Base-by-base conservation (phyloP, 2,888 invertebrate species). In the Acanthosepion lycidas region DNA sequence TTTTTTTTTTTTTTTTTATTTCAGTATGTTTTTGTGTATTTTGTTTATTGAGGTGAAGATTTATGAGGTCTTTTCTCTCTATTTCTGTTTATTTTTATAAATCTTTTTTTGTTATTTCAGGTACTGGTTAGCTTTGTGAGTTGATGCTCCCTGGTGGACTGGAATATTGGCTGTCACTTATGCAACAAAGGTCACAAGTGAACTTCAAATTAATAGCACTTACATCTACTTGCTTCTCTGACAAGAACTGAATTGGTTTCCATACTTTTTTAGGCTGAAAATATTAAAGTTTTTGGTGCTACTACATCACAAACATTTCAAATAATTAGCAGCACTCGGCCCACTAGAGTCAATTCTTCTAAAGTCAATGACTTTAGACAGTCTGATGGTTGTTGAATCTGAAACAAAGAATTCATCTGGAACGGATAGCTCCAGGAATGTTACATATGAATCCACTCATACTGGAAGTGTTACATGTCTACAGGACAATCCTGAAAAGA, bases 351-450 rank as follows among this genome's bases (percentile, higher is more conserved):
- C 12, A 78, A 78, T 78, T 78, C 49, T 93, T n/a, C 49, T 53
- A 49, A 49, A 49, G 53, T 93, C 93, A 93, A 93, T 93, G 93
- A 93, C 93, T 93, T 93, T 93, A 93, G 93, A 93, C 93, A 93
- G 53, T 93, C 93, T 93, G 53, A 93, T 93, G 93, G 93, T 93
- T 53, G 93, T 93, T 93, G 93, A 93, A 93, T 93, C 93, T 93
- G 93, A 93, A 93, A 49, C 93, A 8, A 93, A 93, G 51, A 93
- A 93, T 49, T 53, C 48, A 49, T 53, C 93, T 93, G 93, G 93
- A 93, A 93, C 93, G 23, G 93, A 93, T 51, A 93, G 49, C 93
- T 93, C 93, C 93, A 93, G 93, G 93, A 93, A 93, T 93, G 93
- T 93, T 20, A 93, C 93, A 93, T 93, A 53, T 51, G 93, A 93